Base-by-base conservation (phyloP, 2,888 invertebrate species). In the Anticlea derivata region DNA sequence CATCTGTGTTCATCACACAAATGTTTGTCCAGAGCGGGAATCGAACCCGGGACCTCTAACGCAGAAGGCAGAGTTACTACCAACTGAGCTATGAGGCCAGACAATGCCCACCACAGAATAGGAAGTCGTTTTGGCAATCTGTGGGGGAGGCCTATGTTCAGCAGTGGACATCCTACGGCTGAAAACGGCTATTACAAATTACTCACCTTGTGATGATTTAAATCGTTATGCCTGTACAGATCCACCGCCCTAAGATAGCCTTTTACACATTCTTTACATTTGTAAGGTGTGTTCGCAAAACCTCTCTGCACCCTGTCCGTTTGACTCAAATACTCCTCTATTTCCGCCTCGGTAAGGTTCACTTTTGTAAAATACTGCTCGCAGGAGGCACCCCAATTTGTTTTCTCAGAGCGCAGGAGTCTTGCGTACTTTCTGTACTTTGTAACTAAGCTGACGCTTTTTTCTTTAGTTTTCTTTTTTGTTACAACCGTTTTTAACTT, bases 201-300 rank as follows among this genome's bases (percentile, higher is more conserved):
- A 45, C 61, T 41, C 48, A 81, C 81, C 66, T 68, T 51, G 11
- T 50, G 57, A 56, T 81, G 82, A 26, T 56, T 58, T 7, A 70
- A 60, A 10, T 64, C 70, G 0, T 57, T 56, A 55, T 81, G 82
- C 1, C 74, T 56, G 7, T 60, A 47, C 0, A 66, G 45, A 47
- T 80, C 76, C 0, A 71, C 17, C 0, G 39, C 45, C 3, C 53
- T 55, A 0, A 48, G 60, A 38, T 74, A 80, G 0, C 63, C 63
- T 0, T 54, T 22, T 0, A 27, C 31, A 12, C 61, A 61, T 0
- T 31, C 22, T 0, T 33, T 38, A 27, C 61, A 61, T 12, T 58
- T 61, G 20, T 50, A 52, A 0, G 52, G 50, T 0, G 50, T 5
- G 6, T 12, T 48, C 0, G 29, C 29, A n/a, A 48, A 53, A 0